Conservation (phyloP, 30 jellyfish, hydroid and myxozoan species). For the Aurelia aurita complex sp. Pacific region DNA sequence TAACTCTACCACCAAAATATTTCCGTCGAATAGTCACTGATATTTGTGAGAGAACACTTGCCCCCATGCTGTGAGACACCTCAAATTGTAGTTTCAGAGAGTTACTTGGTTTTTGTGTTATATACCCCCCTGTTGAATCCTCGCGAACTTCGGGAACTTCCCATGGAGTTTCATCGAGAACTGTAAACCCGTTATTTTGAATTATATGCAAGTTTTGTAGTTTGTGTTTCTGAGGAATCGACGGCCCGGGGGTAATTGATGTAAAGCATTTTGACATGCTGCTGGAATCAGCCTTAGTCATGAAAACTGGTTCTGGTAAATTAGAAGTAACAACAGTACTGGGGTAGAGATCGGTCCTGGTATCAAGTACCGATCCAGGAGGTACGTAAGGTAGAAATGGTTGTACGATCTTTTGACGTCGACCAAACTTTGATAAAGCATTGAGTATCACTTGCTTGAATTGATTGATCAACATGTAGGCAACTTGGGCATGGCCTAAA, state of each 20-base stretch:
- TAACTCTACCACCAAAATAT: conserved; percentile 72
- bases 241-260: conserved; percentile 68
- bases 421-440: neutral
- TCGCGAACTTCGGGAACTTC: conserved; percentile 61
- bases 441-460: conserved; percentile 40
- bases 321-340: neutral
- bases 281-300: conserved; percentile 20
- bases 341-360: neutral
- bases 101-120: conserved; percentile 16
- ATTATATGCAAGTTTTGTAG: conserved; percentile 34
- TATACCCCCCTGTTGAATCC: conserved; percentile 87
- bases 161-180: conserved; percentile 56
- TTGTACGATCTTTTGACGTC: neutral
- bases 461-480: conserved; percentile 56
- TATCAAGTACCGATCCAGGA: neutral
- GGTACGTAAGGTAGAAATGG: neutral
- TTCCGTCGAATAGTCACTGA: conserved; percentile 65
- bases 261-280: conserved; percentile 68
- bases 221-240: conserved; percentile 58
- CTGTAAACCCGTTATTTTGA: conserved; percentile 59
- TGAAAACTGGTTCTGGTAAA: conserved; percentile 48
- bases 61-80: neutral
- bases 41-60: conserved; percentile 23
- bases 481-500: conserved; percentile 93
- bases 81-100: conserved; percentile 37